Evolutionary conservation across 2,797 vertebrate species (phyloP), one percentile per base, ranked within the genome.

Genomic region (Moxostoma hubbsi): DNA sequence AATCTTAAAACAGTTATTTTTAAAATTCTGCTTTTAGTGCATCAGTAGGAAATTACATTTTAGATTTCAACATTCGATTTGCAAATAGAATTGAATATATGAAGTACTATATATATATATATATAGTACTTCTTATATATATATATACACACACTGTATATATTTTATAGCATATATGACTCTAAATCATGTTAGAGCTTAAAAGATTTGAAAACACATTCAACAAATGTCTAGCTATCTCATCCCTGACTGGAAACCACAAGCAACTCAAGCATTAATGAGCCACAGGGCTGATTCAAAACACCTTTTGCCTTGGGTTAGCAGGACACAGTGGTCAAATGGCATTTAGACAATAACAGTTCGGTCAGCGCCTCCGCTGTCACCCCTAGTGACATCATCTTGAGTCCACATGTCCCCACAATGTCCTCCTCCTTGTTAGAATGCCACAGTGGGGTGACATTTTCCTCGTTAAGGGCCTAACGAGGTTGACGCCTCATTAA

Each of bases 311-410:
- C 68, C 50, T 53, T 36, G 16, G 45, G 1, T 13, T 43, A 0
- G 2, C 18, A 24, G 45, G 61, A 58, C 45, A 46, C 15, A 49
- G 12, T 45, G 54, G 88, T 89, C 90, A 85, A 85, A 86, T 93
- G 92, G 90, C 93, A 94, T 93, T 94, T 92, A 87, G 83, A 83
- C 59, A 81, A 79, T 83, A 88, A 87, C 87, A 86, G 81, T 82
- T 85, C 79, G 86, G 82, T 85, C 84, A 87, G 87, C 88, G 89
- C 90, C 54, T 85, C 85, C 50, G 65, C 55, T 64, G 54, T 68
- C 80, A 73, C 69, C 55, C 6, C 66, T 10, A 36, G 45, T 74
- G 66, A 82, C 85, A 82, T 80, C 58, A 74, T 67, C 51, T 61
- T 53, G 53, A 18, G 64, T 75, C 62, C 78, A 68, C 58, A 66